A percentile compares a stretch with the other conserved stretches of the same genome.
Evolutionary conservation across 1,140 invertebrate species (phyloP).

Genomic region (Pentalonia nigronervosa): DNA sequence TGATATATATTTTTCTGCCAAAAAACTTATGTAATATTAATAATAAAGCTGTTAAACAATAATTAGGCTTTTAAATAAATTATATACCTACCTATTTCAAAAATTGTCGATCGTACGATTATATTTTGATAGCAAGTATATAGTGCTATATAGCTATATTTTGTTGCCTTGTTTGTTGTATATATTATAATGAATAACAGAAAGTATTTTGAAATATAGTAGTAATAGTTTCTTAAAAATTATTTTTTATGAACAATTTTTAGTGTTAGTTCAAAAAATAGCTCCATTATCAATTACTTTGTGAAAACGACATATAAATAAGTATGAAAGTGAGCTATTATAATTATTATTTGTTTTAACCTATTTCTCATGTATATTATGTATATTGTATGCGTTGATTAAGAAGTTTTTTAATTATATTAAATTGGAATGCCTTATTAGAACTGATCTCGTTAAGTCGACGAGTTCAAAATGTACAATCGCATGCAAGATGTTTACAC

Average conservation of each 20-base stretch:
- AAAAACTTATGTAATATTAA: not conserved
- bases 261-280: not conserved
- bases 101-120: not conserved
- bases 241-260: not conserved
- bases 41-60: not conserved
- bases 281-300: not conserved
- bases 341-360: slow-evolving; percentile 1
- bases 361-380: slow-evolving; percentile 13
- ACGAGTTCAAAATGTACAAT: not conserved
- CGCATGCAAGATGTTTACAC: not conserved
- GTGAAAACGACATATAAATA: slow-evolving; percentile 5
- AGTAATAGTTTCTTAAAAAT: not conserved
- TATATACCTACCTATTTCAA: not conserved
- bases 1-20: slow-evolving; percentile 11
- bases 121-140: not conserved
- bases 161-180: not conserved
- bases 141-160: too few relatives aligned
- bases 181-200: not conserved
- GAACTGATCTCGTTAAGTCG: not conserved
- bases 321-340: not conserved
- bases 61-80: not conserved
- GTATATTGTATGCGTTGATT: not conserved
- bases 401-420: not conserved
- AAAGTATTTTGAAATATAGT: not conserved
- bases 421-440: not conserved